Evolutionary conservation across 2,888 invertebrate genomes (phyloP), one percentile per base, ranked within the genome.

Genomic region (Branchipolynoe longqiensis): DNA sequence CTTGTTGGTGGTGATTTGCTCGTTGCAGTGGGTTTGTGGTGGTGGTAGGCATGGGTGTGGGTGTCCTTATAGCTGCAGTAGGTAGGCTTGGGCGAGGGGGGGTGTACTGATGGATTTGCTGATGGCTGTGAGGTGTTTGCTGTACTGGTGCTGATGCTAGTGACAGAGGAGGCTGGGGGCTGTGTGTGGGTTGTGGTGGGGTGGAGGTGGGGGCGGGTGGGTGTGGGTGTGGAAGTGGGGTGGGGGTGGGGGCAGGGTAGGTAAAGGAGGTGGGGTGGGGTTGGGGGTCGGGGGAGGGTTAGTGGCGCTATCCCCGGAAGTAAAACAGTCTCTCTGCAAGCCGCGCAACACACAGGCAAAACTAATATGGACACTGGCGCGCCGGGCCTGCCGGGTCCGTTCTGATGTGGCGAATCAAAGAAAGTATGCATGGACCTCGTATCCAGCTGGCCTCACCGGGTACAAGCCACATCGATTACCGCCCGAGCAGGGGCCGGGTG

Each of bases 391-490:
- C 36, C 38, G 38, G 33, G 6, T 12, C 69, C 69, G 4, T 33
- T 22, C 38, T 69, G 69, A 38, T 69, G 69, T 38, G 36, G 69
- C 14, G 69, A 78, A 78, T 78, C 78, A 78, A 78, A 78, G 78
- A 78, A 78, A 28, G 54, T 78, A 41, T 78, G 31, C 48, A 28
- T 33, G 8, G 48, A 8, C 28, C 69, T 38, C 18, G 41, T 78
- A 78, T 33, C 78, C 54, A 54, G 78, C 78, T 54, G 33, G 78
- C 78, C 31, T 78, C 22, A 78, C 48, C 48, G 18, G 48, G 78
- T 78, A 54, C 78, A 78, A 78, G 78, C 78, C 28, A 12, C 78
- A 78, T 78, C 31, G 78, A 78, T 78, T 78, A 78, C 48, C 48
- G 48, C 54, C 48, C 28, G 28, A 78, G 78, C 78, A 48, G 14